A percentile compares a stretch with the other conserved stretches of the same genome.
phyloP scores from a whole-genome alignment of 1,140 invertebrate species.

The Anastatus disparis region DNA sequence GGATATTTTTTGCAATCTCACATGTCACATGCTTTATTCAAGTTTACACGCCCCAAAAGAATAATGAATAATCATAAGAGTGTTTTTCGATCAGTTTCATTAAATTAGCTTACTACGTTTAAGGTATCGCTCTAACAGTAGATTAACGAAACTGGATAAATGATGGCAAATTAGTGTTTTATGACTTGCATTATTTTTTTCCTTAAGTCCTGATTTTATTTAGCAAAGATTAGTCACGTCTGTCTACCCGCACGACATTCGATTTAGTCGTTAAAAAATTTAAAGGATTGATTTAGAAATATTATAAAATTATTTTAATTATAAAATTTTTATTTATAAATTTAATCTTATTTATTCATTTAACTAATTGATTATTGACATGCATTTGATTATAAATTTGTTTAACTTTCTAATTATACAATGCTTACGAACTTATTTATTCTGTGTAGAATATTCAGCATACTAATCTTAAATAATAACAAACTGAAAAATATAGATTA shows the following conservation, averaged over 20 bases:
- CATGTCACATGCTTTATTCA: constrained; percentile 20
- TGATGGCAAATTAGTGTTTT: constrained; percentile 33
- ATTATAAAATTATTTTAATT: too few relatives aligned
- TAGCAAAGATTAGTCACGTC: constrained; percentile 32
- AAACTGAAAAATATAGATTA: too few relatives aligned
- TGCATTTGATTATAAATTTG: too few relatives aligned
- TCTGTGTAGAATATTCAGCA: too few relatives aligned
- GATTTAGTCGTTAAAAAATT: constrained; percentile 26
- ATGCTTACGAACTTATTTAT: too few relatives aligned
- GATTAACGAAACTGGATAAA: constrained; percentile 31
- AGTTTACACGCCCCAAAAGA: constrained; percentile 11
- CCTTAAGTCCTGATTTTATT: constrained; percentile 10
- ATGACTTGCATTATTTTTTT: constrained; percentile 37
- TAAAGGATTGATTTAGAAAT: too few relatives aligned
- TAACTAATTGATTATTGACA: too few relatives aligned
- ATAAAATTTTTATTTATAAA: too few relatives aligned
- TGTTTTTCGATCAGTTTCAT: constrained; percentile 38
- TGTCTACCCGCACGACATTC: constrained; percentile 7
- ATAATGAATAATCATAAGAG: constrained; percentile 28
- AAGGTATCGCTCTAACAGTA: constrained; percentile 16
- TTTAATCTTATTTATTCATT: too few relatives aligned
- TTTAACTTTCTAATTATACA: too few relatives aligned
- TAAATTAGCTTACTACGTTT: constrained; percentile 34
- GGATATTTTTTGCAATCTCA: constrained; percentile 22
- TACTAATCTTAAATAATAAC: too few relatives aligned